Evolutionary conservation across 2,888 invertebrate species (phyloP).

Genomic region (Heteromurus nitidus): DNA sequence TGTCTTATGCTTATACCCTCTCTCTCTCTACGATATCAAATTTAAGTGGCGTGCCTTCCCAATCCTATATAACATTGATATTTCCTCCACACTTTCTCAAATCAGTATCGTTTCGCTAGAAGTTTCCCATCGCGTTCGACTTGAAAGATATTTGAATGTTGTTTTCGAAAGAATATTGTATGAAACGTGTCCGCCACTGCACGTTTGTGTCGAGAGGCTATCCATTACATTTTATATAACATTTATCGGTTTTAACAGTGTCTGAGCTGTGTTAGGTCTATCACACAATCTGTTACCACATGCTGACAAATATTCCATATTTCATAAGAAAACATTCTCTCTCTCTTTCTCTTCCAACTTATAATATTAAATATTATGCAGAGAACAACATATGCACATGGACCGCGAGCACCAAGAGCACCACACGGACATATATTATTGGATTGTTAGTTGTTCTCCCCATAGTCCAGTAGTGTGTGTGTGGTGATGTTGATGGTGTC

Average conservation of each 20-base stretch:
- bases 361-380: neutral
- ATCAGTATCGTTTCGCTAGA: neutral
- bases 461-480: neutral
- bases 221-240: conserved; percentile 63
- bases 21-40: conserved; percentile 41
- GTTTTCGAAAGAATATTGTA: no score
- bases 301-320: conserved; percentile 69
- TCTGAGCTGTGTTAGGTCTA: conserved; percentile 60
- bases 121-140: no score
- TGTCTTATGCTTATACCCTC: no score
- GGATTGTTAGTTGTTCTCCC: no score
- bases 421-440: no score
- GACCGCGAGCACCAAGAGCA: neutral
- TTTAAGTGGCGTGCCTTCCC: conserved; percentile 43
- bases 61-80: conserved; percentile 27
- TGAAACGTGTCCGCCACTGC: conserved; percentile 52
- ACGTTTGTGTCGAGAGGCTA: conserved; percentile 53
- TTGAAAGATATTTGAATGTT: no score
- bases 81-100: neutral
- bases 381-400: neutral
- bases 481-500: conserved; percentile 31
- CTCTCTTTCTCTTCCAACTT: neutral
- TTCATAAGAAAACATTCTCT: conserved; percentile 60
- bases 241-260: conserved; percentile 63
- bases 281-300: conserved; percentile 68